Conservation (phyloP, 2,113 vertebrate genomes). For the Hyperopisus bebe region DNA sequence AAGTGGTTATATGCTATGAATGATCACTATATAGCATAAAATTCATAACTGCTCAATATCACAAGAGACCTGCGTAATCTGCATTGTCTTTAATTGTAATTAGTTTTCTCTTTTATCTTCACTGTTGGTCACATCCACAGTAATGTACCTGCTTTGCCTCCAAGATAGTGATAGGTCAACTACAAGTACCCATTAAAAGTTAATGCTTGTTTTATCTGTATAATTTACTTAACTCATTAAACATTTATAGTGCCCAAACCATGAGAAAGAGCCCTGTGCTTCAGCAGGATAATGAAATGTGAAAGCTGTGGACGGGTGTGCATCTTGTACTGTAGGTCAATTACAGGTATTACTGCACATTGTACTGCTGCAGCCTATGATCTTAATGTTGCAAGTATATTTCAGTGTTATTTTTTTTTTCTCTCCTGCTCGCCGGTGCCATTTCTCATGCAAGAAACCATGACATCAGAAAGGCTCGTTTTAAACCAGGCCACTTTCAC, state of each 20-base stretch:
- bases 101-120: background rate
- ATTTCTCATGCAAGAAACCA: background rate
- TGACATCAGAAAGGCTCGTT: background rate
- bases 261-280: background rate
- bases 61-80: background rate
- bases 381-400: background rate
- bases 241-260: constrained; percentile 5
- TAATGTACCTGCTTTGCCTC: background rate
- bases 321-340: background rate
- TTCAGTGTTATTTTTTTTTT: background rate
- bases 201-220: constrained; percentile 8
- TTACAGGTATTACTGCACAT: background rate
- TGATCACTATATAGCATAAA: background rate
- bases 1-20: background rate
- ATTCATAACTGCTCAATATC: background rate
- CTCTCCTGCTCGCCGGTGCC: background rate
- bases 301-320: background rate
- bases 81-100: background rate
- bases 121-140: background rate
- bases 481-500: background rate
- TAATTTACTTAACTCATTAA: constrained; percentile 16
- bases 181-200: constrained; percentile 9
- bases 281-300: constrained; percentile 11
- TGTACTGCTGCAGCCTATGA: background rate
- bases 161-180: background rate